A percentile compares a stretch with the other conserved stretches of the same genome.
Conservation (phyloP, 2,888 invertebrate genomes). For the Macaria liturata region DNA sequence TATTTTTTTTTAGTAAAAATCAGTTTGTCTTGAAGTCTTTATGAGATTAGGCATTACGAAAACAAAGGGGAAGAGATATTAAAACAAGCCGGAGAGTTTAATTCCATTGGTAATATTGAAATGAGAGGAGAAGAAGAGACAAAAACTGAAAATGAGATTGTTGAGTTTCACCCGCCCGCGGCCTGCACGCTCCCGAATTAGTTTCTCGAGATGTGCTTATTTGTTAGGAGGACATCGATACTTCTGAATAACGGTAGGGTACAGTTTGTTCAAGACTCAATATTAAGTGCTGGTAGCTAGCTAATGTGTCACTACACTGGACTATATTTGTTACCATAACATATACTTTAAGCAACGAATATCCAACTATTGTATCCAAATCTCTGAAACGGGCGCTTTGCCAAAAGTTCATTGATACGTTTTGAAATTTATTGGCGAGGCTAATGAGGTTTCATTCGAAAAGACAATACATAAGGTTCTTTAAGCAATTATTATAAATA, state of each 20-base stretch:
- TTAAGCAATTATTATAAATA: neutral
- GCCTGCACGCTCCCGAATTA: constrained; percentile 45
- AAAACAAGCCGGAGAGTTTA: constrained; percentile 67
- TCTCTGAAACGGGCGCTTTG: constrained; percentile 15
- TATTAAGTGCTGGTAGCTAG: no score
- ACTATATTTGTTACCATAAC: no score
- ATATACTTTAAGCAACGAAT: constrained; percentile 10
- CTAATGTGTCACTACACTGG: no score
- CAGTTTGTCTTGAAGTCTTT: constrained; percentile 21
- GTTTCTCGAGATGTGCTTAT: constrained; percentile 35
- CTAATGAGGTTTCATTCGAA: constrained; percentile 6
- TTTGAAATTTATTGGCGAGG: constrained; percentile 13
- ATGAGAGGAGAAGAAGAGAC: constrained; percentile 60
- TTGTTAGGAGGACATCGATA: constrained; percentile 44
- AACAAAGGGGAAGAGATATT: constrained; percentile 56
- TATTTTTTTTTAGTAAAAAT: constrained; percentile 20
- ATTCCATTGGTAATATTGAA: constrained; percentile 68
- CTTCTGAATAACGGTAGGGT: constrained; percentile 7
- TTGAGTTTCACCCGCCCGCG: constrained; percentile 54
- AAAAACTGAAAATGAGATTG: constrained; percentile 68
- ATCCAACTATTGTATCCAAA: constrained; percentile 19
- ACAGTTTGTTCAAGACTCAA: no score
- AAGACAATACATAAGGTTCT: neutral
- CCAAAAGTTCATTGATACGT: constrained; percentile 23
- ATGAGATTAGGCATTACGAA: constrained; percentile 29